Base-by-base conservation (phyloP, 35 echinoderm and acorn worm genomes). In the Strongylocentrotus purpuratus region DNA sequence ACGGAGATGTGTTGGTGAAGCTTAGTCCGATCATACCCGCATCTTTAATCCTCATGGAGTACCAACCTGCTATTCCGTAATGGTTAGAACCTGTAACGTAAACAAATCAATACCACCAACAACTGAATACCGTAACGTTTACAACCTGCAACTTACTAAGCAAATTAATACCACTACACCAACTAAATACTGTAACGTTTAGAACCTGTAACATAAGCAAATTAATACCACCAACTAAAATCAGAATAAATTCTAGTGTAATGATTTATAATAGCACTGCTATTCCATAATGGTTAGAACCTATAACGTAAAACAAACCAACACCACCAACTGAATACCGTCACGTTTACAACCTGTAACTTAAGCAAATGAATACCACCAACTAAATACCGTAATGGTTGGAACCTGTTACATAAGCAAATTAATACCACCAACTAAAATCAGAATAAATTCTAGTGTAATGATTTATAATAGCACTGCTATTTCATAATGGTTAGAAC, bases 61-160 rank as follows among this genome's bases (percentile, higher is more conserved):
- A 99, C 97, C 97, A 99, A 17, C 98, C 98, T 92, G 98, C 98
- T 88, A 99, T 99, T 11, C 98, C 96, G 94, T 96, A 99, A 88
- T 99, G 98, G 59, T 98, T 99, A 13, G 97, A 98, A 88, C 98
- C 98, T 99, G 22, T 35, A 88, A 96, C 85, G 90, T 33, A 93
- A 86, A 86, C 78, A 94, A 33, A 35, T 33, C 59, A 18, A 94
- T 94, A 33, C 22, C 46, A 46, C 35, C 35, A 41, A n/a, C n/a
- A n/a, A 41, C 35, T 41, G 35, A 41, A 41, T 41, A 41, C 35
- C 35, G 35, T 41, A 41, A 31, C 18, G 22, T 33, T 31, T 32
- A 33, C 58, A 41, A 41, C 35, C 35, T 41, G 35, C 3, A 41
- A 41, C 35, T n/a, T n/a, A 3, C 35, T 41, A 41, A 41, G n/a